These are phyloP conservation scores for Protonemura montana DNA, from an alignment of 2,888 invertebrate species.

Conservation along the genomic window DNA sequence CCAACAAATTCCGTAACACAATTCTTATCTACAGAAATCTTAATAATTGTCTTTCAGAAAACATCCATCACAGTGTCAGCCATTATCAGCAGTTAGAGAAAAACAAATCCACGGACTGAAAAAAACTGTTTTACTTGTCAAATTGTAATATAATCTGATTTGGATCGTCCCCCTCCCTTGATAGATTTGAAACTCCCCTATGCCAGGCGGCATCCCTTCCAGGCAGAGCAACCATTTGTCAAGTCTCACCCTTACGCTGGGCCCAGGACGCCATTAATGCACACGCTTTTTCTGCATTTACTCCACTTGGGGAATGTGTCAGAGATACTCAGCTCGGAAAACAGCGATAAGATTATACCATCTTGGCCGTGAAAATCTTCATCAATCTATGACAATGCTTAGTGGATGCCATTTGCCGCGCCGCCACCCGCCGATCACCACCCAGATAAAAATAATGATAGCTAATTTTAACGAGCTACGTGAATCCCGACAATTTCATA, in stretches of 20 bases:
- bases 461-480: too few species aligned
- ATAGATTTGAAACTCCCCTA: not conserved
- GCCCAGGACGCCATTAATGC: not conserved
- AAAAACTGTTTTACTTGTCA: constrained; percentile 30
- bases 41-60: not conserved
- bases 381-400: not conserved
- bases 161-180: constrained; percentile 36
- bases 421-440: too few species aligned
- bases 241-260: not conserved
- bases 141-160: constrained; percentile 39
- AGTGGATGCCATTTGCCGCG: not conserved
- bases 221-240: not conserved
- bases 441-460: too few species aligned
- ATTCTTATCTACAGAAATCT: not conserved
- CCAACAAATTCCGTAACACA: not conserved
- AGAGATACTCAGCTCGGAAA: not conserved
- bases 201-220: not conserved
- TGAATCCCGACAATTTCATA: too few species aligned
- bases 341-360: not conserved
- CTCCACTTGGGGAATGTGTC: not conserved
- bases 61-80: not conserved
- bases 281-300: constrained; percentile 25
- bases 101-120: constrained; percentile 2
- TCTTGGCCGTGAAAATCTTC: not conserved
- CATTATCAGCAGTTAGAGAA: not conserved